Conservation (phyloP, 2,113 vertebrate species). For the Anoura caudifer region DNA sequence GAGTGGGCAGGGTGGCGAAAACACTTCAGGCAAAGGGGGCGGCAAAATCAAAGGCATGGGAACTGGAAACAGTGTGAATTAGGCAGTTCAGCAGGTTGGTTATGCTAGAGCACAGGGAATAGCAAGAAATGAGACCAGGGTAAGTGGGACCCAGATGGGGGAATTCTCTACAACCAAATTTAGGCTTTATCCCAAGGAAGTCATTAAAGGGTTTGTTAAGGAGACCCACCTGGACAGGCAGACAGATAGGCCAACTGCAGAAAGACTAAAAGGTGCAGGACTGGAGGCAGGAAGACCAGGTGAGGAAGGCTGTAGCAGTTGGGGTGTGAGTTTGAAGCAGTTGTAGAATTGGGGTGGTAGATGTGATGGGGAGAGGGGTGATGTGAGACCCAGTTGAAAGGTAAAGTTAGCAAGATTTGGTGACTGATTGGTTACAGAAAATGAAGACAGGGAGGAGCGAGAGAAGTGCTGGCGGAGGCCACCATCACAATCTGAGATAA, state of each 20-base stretch:
- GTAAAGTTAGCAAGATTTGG: not conserved
- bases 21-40: not conserved
- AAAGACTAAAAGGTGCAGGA: not conserved
- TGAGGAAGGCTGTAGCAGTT: not conserved
- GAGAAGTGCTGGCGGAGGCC: not conserved
- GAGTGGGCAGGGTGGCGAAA: not conserved
- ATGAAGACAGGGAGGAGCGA: not conserved
- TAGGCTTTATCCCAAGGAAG: not conserved
- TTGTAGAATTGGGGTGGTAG: not conserved
- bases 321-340: not conserved
- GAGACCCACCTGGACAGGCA: not conserved
- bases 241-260: not conserved
- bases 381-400: not conserved
- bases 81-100: not conserved
- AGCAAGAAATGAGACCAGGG: not conserved
- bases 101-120: not conserved
- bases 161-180: not conserved
- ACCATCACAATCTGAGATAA: not conserved
- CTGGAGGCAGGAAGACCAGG: not conserved
- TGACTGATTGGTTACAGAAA: not conserved
- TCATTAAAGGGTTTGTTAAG: not conserved
- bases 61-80: not conserved
- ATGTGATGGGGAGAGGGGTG: not conserved
- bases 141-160: not conserved
- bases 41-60: not conserved